Evolutionary conservation across 2,888 invertebrate genomes (phyloP).

Genomic region (Gryllus longicercus): DNA sequence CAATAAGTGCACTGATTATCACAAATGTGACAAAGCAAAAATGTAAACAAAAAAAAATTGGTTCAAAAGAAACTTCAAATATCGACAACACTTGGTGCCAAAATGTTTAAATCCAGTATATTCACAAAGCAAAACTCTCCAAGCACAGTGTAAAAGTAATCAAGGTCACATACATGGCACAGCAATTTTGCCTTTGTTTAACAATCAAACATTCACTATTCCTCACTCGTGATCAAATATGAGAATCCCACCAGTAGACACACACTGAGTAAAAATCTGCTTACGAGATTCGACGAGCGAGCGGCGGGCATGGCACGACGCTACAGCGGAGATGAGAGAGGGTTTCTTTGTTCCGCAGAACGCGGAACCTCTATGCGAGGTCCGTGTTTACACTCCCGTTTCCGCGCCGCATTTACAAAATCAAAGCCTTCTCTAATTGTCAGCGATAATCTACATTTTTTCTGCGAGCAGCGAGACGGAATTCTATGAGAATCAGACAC

Average conservation of each 20-base stretch:
- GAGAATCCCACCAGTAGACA: not conserved
- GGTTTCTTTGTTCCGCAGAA: not conserved
- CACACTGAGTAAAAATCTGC: not conserved
- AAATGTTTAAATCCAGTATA: no score
- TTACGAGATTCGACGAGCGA: not conserved
- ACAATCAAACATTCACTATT: no score
- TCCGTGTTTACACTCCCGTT: slow-evolving; percentile 3
- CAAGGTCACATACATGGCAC: no score
- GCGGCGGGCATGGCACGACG: slow-evolving; percentile 17
- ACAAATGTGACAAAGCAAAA: no score
- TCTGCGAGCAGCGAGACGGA: not conserved
- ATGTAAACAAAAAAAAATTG: no score
- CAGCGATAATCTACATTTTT: not conserved
- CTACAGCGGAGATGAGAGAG: not conserved
- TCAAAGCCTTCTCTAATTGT: not conserved
- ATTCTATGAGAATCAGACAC: slow-evolving; percentile 22
- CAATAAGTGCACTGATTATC: no score
- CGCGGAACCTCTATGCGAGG: not conserved
- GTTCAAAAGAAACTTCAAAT: no score
- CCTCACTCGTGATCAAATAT: no score
- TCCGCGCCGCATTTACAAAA: not conserved
- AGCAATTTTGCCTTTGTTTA: no score
- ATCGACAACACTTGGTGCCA: no score
- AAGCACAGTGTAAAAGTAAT: no score
- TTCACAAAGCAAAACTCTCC: no score